Conservation (phyloP, 2,797 vertebrate genomes). For the Cynopterus sphinx region DNA sequence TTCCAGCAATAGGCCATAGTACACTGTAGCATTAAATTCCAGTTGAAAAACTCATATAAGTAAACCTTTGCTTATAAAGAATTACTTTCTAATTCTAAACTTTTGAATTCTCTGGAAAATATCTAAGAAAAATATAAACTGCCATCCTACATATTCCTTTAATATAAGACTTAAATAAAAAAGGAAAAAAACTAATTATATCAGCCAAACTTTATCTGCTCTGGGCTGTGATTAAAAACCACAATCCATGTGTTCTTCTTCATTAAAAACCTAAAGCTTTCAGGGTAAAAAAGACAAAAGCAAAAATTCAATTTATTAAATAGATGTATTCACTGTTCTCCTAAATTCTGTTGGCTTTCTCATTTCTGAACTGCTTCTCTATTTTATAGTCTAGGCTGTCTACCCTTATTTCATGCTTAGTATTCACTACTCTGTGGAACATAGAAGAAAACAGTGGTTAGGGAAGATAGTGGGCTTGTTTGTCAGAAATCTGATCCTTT, state of each 20-base stretch:
- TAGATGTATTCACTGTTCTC: constrained; percentile 45
- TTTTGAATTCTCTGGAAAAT: constrained; percentile 14
- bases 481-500: constrained; percentile 83
- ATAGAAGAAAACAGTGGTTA: constrained; percentile 51
- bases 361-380: constrained; percentile 26
- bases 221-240: constrained; percentile 26
- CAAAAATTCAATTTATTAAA: constrained; percentile 40
- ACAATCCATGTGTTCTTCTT: not conserved
- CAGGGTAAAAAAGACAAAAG: not conserved
- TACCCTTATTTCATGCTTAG: constrained; percentile 50
- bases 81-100: constrained; percentile 61
- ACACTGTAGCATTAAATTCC: constrained; percentile 49
- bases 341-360: constrained; percentile 16
- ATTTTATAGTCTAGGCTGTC: constrained; percentile 36
- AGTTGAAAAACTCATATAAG: constrained; percentile 25
- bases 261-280: constrained; percentile 45
- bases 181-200: not conserved
- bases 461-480: constrained; percentile 34
- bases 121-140: constrained; percentile 30
- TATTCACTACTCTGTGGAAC: constrained; percentile 16
- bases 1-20: constrained; percentile 70
- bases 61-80: constrained; percentile 17
- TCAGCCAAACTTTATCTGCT: constrained; percentile 1
- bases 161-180: not conserved
- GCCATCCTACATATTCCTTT: not conserved